A percentile compares a stretch with the other conserved stretches of the same genome.
Conservation (phyloP, 2,888 invertebrate species). For the Eustalomyia histrio region DNA sequence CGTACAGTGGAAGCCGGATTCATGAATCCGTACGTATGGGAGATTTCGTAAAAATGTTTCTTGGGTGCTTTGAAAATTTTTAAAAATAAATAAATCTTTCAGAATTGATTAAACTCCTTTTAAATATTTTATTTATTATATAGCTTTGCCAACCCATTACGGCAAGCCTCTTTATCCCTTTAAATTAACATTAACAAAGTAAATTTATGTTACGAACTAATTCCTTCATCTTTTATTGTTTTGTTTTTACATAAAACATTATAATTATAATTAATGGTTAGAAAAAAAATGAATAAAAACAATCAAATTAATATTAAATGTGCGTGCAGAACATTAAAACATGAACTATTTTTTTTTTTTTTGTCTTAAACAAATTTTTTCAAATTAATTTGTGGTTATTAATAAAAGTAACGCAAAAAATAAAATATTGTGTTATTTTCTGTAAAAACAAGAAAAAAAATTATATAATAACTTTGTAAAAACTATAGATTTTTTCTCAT, state of each 20-base stretch:
- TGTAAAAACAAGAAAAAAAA: not conserved
- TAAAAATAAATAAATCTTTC: too few species aligned
- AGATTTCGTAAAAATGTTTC: too few species aligned
- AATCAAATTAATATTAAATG: slow-evolving; percentile 57
- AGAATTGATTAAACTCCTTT: too few species aligned
- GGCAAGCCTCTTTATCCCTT: too few species aligned
- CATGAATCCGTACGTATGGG: too few species aligned
- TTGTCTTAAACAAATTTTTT: not conserved
- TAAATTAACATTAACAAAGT: not conserved
- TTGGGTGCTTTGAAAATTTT: too few species aligned
- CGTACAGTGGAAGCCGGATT: too few species aligned
- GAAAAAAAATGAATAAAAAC: not conserved
- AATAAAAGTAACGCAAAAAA: not conserved
- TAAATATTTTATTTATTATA: too few species aligned
- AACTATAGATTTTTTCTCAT: not conserved
- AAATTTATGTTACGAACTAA: not conserved
- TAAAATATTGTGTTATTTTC: not conserved
- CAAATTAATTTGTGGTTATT: slow-evolving; percentile 29
- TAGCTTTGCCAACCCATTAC: too few species aligned
- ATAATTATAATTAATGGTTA: slow-evolving; percentile 27
- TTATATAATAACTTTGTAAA: not conserved
- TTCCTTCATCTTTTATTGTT: slow-evolving; percentile 12
- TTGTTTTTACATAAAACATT: not conserved
- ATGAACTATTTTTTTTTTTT: slow-evolving; percentile 37
- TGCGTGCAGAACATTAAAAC: slow-evolving; percentile 58